Evolutionary conservation across 1,140 invertebrate species (phyloP).

Genomic region (Hyposmocoma kahamanoa): DNA sequence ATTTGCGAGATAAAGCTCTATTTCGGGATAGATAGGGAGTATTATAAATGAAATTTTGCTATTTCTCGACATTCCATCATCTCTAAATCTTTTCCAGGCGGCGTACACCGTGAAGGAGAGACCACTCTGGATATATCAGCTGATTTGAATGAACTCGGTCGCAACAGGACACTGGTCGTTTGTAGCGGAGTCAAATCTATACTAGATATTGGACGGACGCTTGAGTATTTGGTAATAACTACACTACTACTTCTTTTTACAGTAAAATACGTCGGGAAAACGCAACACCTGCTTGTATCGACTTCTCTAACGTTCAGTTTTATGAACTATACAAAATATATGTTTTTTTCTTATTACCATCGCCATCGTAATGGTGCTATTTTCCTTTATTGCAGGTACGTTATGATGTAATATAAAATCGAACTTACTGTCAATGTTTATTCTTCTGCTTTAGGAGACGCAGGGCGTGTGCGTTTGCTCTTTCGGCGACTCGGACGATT

Average conservation of each 20-base stretch:
- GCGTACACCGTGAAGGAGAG: conserved; percentile 93
- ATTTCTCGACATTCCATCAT: no score
- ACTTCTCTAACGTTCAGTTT: background rate
- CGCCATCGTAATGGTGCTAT: no score
- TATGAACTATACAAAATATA: background rate
- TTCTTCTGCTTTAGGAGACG: conserved; percentile 82
- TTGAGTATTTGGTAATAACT: conserved; percentile 90
- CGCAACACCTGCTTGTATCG: no score
- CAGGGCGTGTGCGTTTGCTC: conserved; percentile 93
- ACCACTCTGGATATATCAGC: conserved; percentile 94
- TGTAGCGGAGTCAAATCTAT: conserved; percentile 98
- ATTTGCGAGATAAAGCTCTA: no score
- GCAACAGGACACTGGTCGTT: conserved; percentile 90
- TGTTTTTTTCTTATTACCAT: no score
- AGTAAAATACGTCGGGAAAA: no score
- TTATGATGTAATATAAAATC: no score
- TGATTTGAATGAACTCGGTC: conserved; percentile 92
- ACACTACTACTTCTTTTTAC: conserved; percentile 13
- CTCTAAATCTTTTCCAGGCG: conserved; percentile 83
- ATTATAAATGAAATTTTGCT: no score
- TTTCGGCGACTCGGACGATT: conserved; percentile 76
- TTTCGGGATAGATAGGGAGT: no score
- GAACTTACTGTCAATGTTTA: background rate
- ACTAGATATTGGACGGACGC: conserved; percentile 93
- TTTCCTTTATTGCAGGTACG: no score